Evolutionary conservation across 2,888 invertebrate species (phyloP).

Genomic region (Synanthedon myopaeformis): DNA sequence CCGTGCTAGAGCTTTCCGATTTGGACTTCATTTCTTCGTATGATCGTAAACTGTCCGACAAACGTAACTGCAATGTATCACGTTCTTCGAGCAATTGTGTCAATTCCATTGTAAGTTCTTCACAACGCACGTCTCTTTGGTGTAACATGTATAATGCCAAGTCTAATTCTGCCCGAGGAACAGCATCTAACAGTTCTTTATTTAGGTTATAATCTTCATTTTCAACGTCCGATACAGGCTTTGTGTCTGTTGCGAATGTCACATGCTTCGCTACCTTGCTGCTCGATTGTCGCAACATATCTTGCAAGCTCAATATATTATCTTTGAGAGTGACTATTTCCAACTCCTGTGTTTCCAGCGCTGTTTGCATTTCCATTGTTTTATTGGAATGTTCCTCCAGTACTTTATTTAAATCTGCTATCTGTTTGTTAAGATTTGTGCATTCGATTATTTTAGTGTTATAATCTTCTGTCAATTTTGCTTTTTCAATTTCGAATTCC

Average conservation of each 20-base stretch:
- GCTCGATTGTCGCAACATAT: slow-evolving; percentile 31
- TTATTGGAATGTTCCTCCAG: slow-evolving; percentile 69
- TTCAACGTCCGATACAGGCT: slow-evolving; percentile 29
- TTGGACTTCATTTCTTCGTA: slow-evolving; percentile 70
- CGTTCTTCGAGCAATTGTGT: slow-evolving; percentile 86
- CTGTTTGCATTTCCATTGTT: slow-evolving; percentile 68
- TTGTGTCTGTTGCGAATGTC: slow-evolving; percentile 57
- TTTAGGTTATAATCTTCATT: slow-evolving; percentile 18
- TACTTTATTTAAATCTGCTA: slow-evolving; percentile 63
- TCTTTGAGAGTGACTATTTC: slow-evolving; percentile 81
- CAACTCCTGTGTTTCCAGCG: slow-evolving; percentile 76
- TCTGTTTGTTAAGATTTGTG: slow-evolving; percentile 55
- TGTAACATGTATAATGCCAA: slow-evolving; percentile 87
- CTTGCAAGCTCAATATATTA: slow-evolving; percentile 61
- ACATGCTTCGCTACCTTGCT: slow-evolving; percentile 58
- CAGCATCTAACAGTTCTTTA: slow-evolving; percentile 44
- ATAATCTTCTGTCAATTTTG: slow-evolving; percentile 34
- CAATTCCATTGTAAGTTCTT: slow-evolving; percentile 87
- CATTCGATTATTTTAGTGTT: slow-evolving; percentile 59
- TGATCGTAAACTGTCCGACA: slow-evolving; percentile 83
- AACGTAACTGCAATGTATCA: slow-evolving; percentile 83
- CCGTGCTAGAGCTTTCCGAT: slow-evolving; percentile 29
- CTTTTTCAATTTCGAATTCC: slow-evolving; percentile 36
- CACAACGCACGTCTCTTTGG: slow-evolving; percentile 86
- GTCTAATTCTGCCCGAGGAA: slow-evolving; percentile 77